Conservation (phyloP, 1,140 invertebrate species). For the Fopius arisanus region DNA sequence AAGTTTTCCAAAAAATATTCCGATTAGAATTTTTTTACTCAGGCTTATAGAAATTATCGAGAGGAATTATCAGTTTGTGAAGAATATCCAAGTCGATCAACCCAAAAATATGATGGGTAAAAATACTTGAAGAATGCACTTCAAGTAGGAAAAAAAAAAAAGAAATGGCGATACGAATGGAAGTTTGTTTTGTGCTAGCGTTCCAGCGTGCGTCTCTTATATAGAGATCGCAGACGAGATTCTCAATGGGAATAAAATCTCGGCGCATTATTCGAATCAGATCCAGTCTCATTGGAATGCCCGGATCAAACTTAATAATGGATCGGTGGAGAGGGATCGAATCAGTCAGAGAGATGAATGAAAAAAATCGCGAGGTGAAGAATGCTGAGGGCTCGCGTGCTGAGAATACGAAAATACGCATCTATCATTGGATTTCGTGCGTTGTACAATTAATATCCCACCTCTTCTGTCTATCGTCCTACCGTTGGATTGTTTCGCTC, state of each 20-base stretch:
- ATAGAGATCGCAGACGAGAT: conserved; percentile 52
- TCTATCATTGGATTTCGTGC: not conserved
- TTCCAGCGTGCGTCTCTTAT: conserved; percentile 24
- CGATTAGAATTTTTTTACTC: too few species aligned
- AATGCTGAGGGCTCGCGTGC: not conserved
- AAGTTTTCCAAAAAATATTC: too few species aligned
- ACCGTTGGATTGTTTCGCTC: not conserved
- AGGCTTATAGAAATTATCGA: too few species aligned
- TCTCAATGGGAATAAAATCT: conserved; percentile 56
- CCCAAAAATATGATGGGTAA: too few species aligned
- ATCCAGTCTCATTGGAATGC: conserved; percentile 58
- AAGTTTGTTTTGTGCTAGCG: conserved; percentile 2
- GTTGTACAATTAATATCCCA: conserved; percentile 7
- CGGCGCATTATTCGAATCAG: conserved; percentile 52
- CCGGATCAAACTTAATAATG: conserved; percentile 62
- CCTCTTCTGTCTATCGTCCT: not conserved
- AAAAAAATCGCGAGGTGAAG: not conserved
- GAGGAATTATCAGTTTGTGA: too few species aligned
- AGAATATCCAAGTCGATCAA: too few species aligned
- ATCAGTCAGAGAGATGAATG: conserved; percentile 35
- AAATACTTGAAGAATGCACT: too few species aligned
- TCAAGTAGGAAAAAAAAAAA: not conserved
- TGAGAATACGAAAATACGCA: conserved; percentile 1
- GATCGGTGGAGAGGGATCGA: conserved; percentile 43
- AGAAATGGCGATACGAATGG: not conserved